These are phyloP conservation scores for Chaitophorus viminalis DNA, from an alignment of 2,888 invertebrate genomes.

Conservation along the genomic window DNA sequence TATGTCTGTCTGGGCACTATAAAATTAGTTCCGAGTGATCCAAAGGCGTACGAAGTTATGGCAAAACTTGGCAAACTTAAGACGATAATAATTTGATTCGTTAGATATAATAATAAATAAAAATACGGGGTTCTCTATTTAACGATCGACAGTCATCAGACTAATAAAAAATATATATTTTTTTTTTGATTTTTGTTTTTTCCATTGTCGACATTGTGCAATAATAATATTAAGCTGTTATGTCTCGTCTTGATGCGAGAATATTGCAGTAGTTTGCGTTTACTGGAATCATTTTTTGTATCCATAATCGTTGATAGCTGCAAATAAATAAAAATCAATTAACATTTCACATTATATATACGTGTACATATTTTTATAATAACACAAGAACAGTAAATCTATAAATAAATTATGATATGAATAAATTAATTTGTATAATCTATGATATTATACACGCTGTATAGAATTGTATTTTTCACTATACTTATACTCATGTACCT, in stretches of 20 bases:
- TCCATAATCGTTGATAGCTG: constrained; percentile 29
- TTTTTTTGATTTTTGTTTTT: background rate
- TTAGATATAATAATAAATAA: background rate
- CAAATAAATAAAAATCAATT: background rate
- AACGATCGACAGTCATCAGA: constrained; percentile 30
- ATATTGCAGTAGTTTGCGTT: background rate
- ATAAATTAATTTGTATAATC: no score
- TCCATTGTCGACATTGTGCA: background rate
- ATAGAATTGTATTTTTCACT: no score
- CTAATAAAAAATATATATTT: constrained; percentile 8
- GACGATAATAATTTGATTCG: background rate
- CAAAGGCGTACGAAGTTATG: background rate
- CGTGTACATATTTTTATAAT: background rate
- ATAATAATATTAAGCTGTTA: background rate
- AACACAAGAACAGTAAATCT: background rate
- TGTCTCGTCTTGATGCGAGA: background rate
- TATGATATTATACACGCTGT: no score
- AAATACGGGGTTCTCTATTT: background rate
- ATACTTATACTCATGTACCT: no score
- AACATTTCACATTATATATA: background rate
- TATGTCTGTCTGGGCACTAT: no score
- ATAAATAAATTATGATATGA: no score
- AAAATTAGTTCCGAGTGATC: background rate
- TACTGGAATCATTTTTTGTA: constrained; percentile 22
- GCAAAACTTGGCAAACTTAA: background rate